A percentile compares a stretch with the other conserved stretches of the same genome.
phyloP scores from a whole-genome alignment of 2,797 vertebrate species.

The Xyrichtys novacula region DNA sequence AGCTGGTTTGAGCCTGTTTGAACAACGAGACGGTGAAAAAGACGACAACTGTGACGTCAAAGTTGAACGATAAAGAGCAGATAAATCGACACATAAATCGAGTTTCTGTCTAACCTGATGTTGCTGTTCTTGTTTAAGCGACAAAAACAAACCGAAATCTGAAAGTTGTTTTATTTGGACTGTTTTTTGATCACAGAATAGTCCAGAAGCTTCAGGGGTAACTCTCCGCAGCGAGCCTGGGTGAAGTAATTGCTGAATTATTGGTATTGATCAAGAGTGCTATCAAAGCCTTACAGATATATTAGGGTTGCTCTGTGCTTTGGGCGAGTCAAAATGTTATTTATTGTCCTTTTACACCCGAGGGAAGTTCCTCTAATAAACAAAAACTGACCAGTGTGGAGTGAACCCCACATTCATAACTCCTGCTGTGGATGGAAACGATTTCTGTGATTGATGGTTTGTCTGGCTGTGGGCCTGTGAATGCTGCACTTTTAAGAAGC shows the following conservation, averaged over 20 bases:
- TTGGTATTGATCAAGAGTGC: constrained; percentile 46
- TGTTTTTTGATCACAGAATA: not conserved
- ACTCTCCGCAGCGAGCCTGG: constrained; percentile 29
- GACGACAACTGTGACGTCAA: too few relatives aligned
- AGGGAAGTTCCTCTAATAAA: constrained; percentile 34
- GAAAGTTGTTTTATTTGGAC: not conserved
- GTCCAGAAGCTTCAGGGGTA: not conserved
- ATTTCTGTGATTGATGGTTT: constrained; percentile 67
- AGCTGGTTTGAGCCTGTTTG: constrained; percentile 39
- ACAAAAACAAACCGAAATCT: too few relatives aligned
- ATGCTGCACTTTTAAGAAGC: constrained; percentile 29
- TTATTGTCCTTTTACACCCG: constrained; percentile 45
- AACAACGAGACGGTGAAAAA: constrained; percentile 16
- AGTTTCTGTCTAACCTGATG: constrained; percentile 20
- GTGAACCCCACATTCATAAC: constrained; percentile 43
- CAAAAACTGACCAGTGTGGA: constrained; percentile 27
- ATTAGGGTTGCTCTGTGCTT: constrained; percentile 39
- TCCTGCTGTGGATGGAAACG: constrained; percentile 32
- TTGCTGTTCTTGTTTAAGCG: constrained; percentile 1
- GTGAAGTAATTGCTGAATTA: constrained; percentile 40
- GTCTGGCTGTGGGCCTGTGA: too few relatives aligned
- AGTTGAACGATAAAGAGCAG: too few relatives aligned
- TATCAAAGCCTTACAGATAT: constrained; percentile 44
- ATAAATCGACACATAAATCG: too few relatives aligned
- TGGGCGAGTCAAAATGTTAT: constrained; percentile 40